Conservation (phyloP, 2,888 invertebrate genomes). For the Hypena proboscidalis region DNA sequence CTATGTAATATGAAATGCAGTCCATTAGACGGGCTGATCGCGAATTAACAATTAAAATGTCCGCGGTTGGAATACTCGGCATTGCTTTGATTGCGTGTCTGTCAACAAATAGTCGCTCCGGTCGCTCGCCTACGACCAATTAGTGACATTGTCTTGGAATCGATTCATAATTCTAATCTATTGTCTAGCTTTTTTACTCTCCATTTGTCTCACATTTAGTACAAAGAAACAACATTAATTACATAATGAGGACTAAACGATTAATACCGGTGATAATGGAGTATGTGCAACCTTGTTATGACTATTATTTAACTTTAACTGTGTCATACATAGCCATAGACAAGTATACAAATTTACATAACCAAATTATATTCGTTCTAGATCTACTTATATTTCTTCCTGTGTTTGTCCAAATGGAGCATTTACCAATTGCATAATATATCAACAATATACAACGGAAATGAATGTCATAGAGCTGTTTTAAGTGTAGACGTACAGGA, state of each 20-base stretch:
- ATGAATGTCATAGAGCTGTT: constrained; percentile 20
- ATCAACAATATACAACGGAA: constrained; percentile 16
- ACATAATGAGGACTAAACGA: constrained; percentile 25
- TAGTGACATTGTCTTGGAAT: constrained; percentile 69
- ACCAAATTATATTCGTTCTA: constrained; percentile 11
- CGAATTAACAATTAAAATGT: constrained; percentile 29
- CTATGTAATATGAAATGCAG: constrained; percentile 16
- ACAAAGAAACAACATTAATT: constrained; percentile 37
- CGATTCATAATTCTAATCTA: constrained; percentile 58
- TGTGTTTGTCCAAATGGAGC: not conserved
- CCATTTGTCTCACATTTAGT: constrained; percentile 23
- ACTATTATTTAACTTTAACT: constrained; percentile 8
- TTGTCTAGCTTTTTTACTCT: constrained; percentile 57
- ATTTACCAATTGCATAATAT: constrained; percentile 18
- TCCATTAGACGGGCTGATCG: constrained; percentile 14
- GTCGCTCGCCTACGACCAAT: constrained; percentile 63
- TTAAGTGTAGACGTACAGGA: constrained; percentile 20
- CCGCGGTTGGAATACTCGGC: constrained; percentile 35
- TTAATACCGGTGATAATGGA: constrained; percentile 28
- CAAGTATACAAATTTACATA: constrained; percentile 11
- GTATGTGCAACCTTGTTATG: constrained; percentile 11
- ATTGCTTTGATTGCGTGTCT: constrained; percentile 40
- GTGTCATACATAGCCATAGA: not conserved
- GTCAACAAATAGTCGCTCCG: constrained; percentile 29
- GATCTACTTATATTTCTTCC: not conserved